Evolutionary conservation across 2,888 invertebrate genomes (phyloP).

Genomic region (Drosophila macrospina): DNA sequence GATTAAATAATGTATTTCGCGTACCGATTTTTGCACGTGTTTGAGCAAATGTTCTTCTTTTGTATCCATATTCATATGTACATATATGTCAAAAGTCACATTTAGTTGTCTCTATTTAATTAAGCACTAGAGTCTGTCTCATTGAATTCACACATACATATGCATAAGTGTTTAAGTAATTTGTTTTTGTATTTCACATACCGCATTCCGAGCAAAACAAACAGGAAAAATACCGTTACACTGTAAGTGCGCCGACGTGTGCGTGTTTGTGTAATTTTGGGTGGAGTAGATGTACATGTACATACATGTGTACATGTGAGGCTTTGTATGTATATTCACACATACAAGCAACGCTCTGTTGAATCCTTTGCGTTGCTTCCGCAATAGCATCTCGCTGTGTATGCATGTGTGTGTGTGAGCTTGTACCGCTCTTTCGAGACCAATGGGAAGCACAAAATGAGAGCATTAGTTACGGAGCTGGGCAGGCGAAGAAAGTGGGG

Average conservation of each 20-base stretch:
- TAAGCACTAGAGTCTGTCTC: neutral
- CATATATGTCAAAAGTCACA: neutral
- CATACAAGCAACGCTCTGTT: constrained; percentile 25
- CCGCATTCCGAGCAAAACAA: constrained; percentile 59
- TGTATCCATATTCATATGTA: neutral
- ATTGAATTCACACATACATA: neutral
- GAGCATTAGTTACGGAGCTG: constrained; percentile 28
- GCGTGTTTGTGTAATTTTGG: constrained; percentile 32
- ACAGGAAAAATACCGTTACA: constrained; percentile 58
- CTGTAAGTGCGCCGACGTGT: constrained; percentile 35
- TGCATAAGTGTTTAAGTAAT: neutral
- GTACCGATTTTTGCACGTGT: constrained; percentile 7
- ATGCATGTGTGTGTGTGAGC: constrained; percentile 12
- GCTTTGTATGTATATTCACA: constrained; percentile 10
- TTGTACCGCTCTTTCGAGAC: constrained; percentile 10
- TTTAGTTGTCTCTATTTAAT: neutral
- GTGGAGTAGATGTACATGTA: constrained; percentile 39
- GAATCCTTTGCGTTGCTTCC: constrained; percentile 50
- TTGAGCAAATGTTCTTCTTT: neutral
- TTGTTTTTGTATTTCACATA: constrained; percentile 39
- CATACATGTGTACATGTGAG: constrained; percentile 15
- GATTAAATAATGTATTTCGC: constrained; percentile 33
- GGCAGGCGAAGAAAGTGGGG: constrained; percentile 12
- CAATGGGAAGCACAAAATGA: constrained; percentile 27
- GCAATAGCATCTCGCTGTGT: constrained; percentile 26